Evolutionary conservation across 2,888 invertebrate genomes (phyloP).

Genomic region (Nephrotoma guestfalica): DNA sequence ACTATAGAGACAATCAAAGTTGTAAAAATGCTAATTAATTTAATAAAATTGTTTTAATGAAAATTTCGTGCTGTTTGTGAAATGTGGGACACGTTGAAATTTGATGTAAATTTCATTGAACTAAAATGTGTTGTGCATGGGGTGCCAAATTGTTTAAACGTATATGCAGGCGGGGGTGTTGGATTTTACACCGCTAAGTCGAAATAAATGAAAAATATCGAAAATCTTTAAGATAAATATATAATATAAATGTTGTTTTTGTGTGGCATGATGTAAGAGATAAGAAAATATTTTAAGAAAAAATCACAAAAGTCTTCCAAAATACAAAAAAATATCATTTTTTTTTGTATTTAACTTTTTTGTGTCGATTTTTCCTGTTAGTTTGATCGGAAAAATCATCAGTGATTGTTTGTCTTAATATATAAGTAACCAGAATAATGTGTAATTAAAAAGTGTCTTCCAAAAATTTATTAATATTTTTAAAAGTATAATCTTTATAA

Average conservation of each 20-base stretch:
- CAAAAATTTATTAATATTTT: not conserved
- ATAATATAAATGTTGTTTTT: not conserved
- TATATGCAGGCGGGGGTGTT: not conserved
- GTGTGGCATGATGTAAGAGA: not conserved
- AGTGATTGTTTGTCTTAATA: not conserved
- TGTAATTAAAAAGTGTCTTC: not conserved
- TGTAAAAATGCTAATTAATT: not conserved
- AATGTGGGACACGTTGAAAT: not conserved
- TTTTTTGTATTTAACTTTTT: not conserved
- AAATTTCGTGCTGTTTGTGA: not conserved
- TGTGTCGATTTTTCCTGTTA: not conserved
- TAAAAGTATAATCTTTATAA: not conserved
- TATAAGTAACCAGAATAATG: not conserved
- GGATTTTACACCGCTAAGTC: not conserved
- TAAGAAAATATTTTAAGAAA: conserved; percentile 13
- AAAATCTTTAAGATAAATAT: not conserved
- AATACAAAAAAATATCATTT: conserved; percentile 10
- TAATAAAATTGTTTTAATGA: not conserved
- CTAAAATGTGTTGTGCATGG: not conserved
- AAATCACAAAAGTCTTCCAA: conserved; percentile 40
- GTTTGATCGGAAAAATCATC: not conserved
- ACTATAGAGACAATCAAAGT: not conserved
- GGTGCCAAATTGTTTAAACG: not conserved
- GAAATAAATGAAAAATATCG: not conserved
- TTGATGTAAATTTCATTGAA: not conserved